Percentiles rank a stretch among this genome's conserved stretches.
phyloP scores from a whole-genome alignment of 2,888 invertebrate species.

The Amphipoea oculea region DNA sequence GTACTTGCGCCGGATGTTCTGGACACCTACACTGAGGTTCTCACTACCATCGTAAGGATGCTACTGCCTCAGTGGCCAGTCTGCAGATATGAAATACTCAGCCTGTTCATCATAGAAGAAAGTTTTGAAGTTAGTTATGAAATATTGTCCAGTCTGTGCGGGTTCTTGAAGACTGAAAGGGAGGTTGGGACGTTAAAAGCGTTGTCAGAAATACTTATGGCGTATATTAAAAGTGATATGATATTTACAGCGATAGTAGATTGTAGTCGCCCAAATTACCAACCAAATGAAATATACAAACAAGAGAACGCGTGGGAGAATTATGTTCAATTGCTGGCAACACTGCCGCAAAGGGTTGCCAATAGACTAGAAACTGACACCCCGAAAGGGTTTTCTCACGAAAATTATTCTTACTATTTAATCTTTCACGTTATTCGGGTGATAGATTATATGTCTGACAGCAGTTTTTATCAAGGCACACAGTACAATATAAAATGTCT shows the following conservation, averaged over 20 bases:
- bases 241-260: constrained; percentile 88
- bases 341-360: constrained; percentile 93
- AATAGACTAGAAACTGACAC: constrained; percentile 91
- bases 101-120: constrained; percentile 90
- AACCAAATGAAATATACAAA: constrained; percentile 64
- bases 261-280: constrained; percentile 70
- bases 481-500: constrained; percentile 84
- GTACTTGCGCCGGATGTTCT: constrained; percentile 45
- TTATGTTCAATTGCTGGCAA: constrained; percentile 91
- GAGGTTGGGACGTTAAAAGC: constrained; percentile 76
- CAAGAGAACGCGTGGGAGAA: constrained; percentile 84
- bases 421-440: constrained; percentile 91
- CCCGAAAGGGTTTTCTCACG: constrained; percentile 90
- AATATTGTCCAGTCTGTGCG: constrained; percentile 84
- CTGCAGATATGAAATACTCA: constrained; percentile 82
- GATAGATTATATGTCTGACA: constrained; percentile 91
- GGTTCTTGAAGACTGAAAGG: constrained; percentile 85
- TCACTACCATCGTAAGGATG: constrained; percentile 86
- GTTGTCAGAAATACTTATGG: constrained; percentile 83
- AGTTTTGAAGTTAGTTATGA: constrained; percentile 85
- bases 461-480: constrained; percentile 74
- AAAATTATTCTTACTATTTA: constrained; percentile 90
- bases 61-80: constrained; percentile 91
- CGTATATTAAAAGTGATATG: constrained; percentile 90
- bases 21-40: constrained; percentile 86